Conservation (phyloP, 1,140 invertebrate genomes). For the Phenacoccus solenopsis region DNA sequence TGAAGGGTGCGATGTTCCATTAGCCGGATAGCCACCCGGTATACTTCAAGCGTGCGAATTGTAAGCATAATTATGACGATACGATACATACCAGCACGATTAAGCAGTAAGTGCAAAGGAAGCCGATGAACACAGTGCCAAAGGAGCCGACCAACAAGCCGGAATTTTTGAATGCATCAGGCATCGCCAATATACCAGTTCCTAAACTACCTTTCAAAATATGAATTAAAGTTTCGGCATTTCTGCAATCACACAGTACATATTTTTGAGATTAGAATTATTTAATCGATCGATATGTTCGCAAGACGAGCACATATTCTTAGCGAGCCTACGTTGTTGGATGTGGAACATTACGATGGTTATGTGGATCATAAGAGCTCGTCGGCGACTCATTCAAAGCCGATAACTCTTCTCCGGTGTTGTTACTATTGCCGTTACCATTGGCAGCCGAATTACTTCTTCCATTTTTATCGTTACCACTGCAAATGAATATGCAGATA, state of each 20-base stretch:
- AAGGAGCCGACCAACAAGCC: constrained; percentile 47
- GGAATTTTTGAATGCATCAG: constrained; percentile 54
- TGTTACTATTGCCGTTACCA: not conserved
- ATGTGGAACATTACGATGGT: constrained; percentile 48
- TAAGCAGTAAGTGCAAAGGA: constrained; percentile 50
- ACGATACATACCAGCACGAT: constrained; percentile 47
- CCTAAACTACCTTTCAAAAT: constrained; percentile 59
- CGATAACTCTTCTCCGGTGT: not conserved
- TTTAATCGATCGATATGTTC: not conserved
- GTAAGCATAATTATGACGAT: too few relatives aligned
- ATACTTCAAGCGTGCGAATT: too few relatives aligned
- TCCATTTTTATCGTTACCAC: not conserved
- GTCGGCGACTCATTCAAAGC: not conserved
- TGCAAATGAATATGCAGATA: not conserved
- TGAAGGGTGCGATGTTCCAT: too few relatives aligned
- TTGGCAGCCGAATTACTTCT: too few relatives aligned
- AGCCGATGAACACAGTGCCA: constrained; percentile 43
- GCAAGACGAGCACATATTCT: not conserved
- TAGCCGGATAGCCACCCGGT: too few relatives aligned
- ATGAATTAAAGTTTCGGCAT: constrained; percentile 51
- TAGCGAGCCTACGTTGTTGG: constrained; percentile 48
- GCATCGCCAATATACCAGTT: constrained; percentile 70
- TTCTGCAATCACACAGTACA: constrained; percentile 34
- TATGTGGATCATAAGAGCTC: constrained; percentile 44
- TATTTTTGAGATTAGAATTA: not conserved